These are phyloP conservation scores for Priapulus caudatus DNA, from an alignment of 2,888 invertebrate genomes.

Conservation along the genomic window DNA sequence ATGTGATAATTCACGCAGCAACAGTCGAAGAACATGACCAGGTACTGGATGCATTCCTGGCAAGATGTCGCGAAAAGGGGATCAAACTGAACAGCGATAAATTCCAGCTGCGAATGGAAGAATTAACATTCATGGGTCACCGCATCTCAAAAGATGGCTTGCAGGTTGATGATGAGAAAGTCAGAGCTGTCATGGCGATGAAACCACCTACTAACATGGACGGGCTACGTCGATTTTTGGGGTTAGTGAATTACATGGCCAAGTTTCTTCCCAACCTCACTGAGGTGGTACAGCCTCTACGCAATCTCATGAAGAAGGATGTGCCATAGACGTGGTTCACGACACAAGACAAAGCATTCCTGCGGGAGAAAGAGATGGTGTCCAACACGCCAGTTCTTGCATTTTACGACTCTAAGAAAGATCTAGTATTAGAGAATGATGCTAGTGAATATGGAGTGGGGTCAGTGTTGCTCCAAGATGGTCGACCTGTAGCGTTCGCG, in stretches of 20 bases:
- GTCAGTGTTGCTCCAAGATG: neutral
- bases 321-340: neutral
- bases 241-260: neutral
- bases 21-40: neutral
- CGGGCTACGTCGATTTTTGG: neutral
- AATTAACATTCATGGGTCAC: neutral
- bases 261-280: neutral
- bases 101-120: neutral
- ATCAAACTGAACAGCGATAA: constrained; percentile 1
- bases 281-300: neutral
- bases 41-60: neutral
- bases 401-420: neutral
- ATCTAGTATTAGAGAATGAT: neutral
- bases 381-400: neutral
- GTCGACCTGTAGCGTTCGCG: neutral
- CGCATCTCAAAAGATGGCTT: neutral
- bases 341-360: neutral
- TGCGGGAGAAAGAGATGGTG: neutral
- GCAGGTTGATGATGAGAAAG: neutral
- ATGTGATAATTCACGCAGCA: neutral
- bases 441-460: neutral
- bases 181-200: neutral
- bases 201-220: neutral
- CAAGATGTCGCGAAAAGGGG: neutral
- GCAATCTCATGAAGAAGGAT: constrained; percentile 1